Evolutionary conservation across 2,113 vertebrate genomes (phyloP), one percentile per base, ranked within the genome.

Genomic region (Albula goreensis): DNA sequence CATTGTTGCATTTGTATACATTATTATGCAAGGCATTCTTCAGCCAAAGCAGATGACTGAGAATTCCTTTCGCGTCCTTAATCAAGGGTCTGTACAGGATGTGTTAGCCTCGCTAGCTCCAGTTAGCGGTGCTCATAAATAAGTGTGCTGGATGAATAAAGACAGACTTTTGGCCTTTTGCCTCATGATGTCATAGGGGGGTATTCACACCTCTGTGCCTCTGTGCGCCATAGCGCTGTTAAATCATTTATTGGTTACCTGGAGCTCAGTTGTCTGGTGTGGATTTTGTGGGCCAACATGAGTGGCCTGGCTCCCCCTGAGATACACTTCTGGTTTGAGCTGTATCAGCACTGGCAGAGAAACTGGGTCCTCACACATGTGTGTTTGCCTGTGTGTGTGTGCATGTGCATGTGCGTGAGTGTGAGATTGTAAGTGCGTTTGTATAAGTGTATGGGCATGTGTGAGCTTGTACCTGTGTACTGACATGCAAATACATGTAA

Each of bases 231-330:
- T 90, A 92, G 88, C 91, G 49, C 87, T 89, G 90, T 93, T 93
- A 93, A 93, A 93, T 92, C 92, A 93, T 90, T 91, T 91, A 94
- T 92, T 90, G 87, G 81, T 88, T 31, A 10, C 86, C 60, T 66
- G 60, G 60, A 3, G 19, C 60, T 66, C 60, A 22, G 60, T 22
- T 22, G 60, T 15, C 86, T 87, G 86, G 78, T 90, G 89, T 92
- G 88, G 88, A 90, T 94, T 88, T 91, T 90, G 87, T 87, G 86
- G 78, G 63, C 83, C 89, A 82, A 86, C 78, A 77, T 87, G 88
- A 83, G 78, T 74, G 81, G 12, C 85, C 88, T 3, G 53, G 86
- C 85, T 88, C 88, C 87, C 31, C 70, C 74, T 81, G 87, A 91
- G 90, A 90, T 92, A 87, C 86, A 88, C 90, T 11, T 82, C 87